Evolutionary conservation across 2,797 vertebrate genomes (phyloP).

Genomic region (Mus caroli): DNA sequence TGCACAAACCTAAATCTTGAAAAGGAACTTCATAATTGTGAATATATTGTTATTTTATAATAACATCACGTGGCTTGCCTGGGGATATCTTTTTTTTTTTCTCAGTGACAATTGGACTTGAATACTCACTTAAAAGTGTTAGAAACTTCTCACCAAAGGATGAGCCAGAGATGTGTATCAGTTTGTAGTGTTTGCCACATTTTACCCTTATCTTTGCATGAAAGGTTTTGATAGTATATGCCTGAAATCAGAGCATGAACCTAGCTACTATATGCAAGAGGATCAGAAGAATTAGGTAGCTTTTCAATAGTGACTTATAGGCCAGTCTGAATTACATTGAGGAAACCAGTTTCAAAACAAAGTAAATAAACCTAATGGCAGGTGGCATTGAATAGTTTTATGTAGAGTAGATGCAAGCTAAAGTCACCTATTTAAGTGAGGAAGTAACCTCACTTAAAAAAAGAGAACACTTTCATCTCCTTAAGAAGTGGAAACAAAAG

Average conservation of each 20-base stretch:
- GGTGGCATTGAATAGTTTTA: background rate
- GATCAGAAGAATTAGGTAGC: background rate
- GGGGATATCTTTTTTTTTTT: background rate
- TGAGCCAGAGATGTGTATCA: background rate
- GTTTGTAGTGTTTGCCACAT: background rate
- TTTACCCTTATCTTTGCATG: background rate
- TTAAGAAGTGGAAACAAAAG: too few relatives aligned
- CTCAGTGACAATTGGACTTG: background rate
- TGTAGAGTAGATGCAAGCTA: background rate
- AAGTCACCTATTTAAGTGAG: background rate
- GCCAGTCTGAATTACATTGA: background rate
- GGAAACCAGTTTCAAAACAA: background rate
- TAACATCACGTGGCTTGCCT: background rate
- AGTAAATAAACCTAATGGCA: background rate
- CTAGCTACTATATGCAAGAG: background rate
- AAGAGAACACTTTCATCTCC: background rate
- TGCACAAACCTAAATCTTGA: background rate
- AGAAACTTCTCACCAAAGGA: background rate
- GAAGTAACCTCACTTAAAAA: background rate
- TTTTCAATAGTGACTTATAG: background rate
- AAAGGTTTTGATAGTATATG: background rate
- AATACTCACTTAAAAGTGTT: background rate
- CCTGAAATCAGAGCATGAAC: background rate
- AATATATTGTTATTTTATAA: conserved; percentile 13
- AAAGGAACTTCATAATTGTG: background rate